Evolutionary conservation across 1,140 invertebrate species (phyloP).

Genomic region (Euschistus heros): DNA sequence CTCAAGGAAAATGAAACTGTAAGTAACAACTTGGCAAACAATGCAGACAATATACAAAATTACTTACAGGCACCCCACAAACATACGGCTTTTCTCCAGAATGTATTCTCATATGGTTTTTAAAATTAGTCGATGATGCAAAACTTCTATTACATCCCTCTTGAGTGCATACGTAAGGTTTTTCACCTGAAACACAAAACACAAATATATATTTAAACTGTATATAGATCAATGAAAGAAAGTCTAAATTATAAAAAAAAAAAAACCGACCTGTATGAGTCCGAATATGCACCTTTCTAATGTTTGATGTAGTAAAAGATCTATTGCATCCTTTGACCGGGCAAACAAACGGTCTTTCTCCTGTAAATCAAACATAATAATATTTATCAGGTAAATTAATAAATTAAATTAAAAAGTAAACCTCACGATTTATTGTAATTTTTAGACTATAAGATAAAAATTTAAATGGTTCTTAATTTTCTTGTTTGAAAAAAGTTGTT

Average conservation of each 20-base stretch:
- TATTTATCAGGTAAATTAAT: background rate
- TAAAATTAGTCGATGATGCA: slow-evolving; percentile 59
- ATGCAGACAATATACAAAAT: background rate
- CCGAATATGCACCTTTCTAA: slow-evolving; percentile 51
- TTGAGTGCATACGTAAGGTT: slow-evolving; percentile 49
- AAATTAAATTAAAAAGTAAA: slow-evolving; percentile 13
- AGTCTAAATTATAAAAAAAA: slow-evolving; percentile 36
- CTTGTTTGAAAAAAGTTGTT: too few relatives aligned
- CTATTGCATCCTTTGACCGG: slow-evolving; percentile 50
- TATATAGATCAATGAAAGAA: slow-evolving; percentile 32
- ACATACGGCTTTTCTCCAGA: slow-evolving; percentile 48
- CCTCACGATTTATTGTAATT: too few relatives aligned
- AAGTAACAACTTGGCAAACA: background rate
- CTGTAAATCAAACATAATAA: slow-evolving; percentile 32
- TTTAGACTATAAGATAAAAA: too few relatives aligned
- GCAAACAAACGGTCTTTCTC: slow-evolving; percentile 57
- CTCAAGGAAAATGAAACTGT: too few relatives aligned
- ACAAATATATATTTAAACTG: slow-evolving; percentile 26
- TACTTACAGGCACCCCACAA: slow-evolving; percentile 40
- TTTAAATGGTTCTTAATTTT: too few relatives aligned
- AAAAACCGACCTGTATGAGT: slow-evolving; percentile 41
- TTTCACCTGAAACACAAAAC: slow-evolving; percentile 39
- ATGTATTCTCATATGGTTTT: slow-evolving; percentile 52
- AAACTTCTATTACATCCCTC: slow-evolving; percentile 48
- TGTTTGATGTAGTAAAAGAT: slow-evolving; percentile 64